A percentile compares a stretch with the other conserved stretches of the same genome.
Conservation (phyloP, 2,113 vertebrate genomes). For the Gobiocypris rarus region DNA sequence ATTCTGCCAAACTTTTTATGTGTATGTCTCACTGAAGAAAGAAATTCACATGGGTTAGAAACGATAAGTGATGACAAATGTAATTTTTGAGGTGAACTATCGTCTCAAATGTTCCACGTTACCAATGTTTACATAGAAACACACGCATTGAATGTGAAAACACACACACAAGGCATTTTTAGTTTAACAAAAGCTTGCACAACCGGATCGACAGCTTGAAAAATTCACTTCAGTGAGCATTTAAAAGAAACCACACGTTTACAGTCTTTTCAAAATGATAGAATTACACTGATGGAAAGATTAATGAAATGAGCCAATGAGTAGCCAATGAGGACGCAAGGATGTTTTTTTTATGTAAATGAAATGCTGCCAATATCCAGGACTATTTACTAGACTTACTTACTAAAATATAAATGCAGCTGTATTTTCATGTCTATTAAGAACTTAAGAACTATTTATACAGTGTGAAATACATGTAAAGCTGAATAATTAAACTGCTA, state of each 20-base stretch:
- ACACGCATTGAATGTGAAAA: background rate
- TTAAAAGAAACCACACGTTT: background rate
- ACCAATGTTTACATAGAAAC: background rate
- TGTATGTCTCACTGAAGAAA: background rate
- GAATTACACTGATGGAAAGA: background rate
- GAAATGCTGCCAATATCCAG: too few relatives aligned
- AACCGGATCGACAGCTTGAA: conserved; percentile 17
- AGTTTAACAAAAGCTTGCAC: background rate
- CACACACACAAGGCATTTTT: background rate
- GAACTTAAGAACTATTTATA: background rate
- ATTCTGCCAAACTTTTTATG: too few relatives aligned
- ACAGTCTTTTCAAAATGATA: background rate
- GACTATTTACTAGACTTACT: background rate
- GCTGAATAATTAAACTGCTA: too few relatives aligned
- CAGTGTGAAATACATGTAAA: background rate
- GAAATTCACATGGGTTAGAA: background rate
- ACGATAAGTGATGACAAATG: too few relatives aligned
- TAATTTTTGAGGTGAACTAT: background rate
- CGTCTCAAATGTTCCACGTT: background rate
- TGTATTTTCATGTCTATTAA: background rate
- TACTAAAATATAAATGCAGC: background rate
- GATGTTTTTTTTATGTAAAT: background rate
- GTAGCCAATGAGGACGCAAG: background rate
- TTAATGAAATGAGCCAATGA: background rate
- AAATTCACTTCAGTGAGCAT: background rate